Percentiles rank a stretch among this genome's conserved stretches.
Conservation (phyloP, 2,113 vertebrate species). For the Vimba vimba region DNA sequence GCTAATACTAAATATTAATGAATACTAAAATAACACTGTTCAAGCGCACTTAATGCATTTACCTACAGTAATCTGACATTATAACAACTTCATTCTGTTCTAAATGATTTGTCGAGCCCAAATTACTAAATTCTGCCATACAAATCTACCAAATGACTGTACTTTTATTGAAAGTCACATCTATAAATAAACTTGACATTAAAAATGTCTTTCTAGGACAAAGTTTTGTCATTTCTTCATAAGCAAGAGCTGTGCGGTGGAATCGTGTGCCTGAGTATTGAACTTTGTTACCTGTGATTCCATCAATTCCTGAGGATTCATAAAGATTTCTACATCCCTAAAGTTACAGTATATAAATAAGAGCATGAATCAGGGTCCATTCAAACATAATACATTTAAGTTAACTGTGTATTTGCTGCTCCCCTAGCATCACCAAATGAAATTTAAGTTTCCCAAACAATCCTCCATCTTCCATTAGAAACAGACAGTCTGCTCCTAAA, state of each 20-base stretch:
- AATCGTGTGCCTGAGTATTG: neutral
- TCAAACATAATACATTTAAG: neutral
- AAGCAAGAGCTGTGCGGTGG: neutral
- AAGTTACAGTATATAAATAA: neutral
- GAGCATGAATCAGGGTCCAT: neutral
- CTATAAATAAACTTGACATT: constrained; percentile 25
- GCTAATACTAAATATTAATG: neutral
- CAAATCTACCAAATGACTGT: neutral
- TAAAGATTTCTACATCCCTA: neutral
- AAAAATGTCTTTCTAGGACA: neutral
- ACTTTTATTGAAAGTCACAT: neutral
- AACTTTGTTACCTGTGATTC: neutral
- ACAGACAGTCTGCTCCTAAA: neutral
- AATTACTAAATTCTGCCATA: neutral
- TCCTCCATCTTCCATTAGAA: neutral
- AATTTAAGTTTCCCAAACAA: neutral
- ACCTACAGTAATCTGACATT: neutral
- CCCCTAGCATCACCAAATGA: neutral
- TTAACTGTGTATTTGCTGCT: neutral
- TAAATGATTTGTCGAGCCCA: neutral
- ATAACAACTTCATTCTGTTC: neutral
- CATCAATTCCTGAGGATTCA: neutral
- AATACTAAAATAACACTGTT: neutral
- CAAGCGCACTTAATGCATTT: neutral
- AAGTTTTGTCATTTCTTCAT: neutral